Percentiles rank a stretch among this genome's conserved stretches.
Evolutionary conservation across 1,140 invertebrate genomes (phyloP).

Genomic region (Dysdera silvatica): DNA sequence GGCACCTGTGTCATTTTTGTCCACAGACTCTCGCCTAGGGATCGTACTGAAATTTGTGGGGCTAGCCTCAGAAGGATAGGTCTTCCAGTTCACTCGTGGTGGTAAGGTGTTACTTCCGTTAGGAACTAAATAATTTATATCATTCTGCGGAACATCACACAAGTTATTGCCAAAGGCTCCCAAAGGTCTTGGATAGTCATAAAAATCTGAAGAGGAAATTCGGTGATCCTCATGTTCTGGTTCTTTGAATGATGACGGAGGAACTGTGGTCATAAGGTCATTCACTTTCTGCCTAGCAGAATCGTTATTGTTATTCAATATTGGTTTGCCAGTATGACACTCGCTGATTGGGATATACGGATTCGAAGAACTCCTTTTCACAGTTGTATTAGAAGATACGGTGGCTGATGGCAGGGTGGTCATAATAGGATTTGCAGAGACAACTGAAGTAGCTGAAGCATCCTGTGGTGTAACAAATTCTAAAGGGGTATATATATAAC

Average conservation of each 20-base stretch:
- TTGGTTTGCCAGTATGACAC: conserved; percentile 70
- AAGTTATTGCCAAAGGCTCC: too few species aligned
- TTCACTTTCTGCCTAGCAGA: too few species aligned
- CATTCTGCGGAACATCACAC: too few species aligned
- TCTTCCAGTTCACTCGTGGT: conserved; percentile 50
- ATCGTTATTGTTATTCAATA: too few species aligned
- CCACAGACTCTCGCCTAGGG: conserved; percentile 10
- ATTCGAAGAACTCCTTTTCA: conserved; percentile 31
- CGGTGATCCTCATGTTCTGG: conserved; percentile 16
- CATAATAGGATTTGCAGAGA: neutral
- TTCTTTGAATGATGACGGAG: conserved; percentile 17
- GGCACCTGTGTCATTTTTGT: conserved; percentile 3
- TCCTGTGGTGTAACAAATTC: conserved; percentile 23
- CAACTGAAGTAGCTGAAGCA: neutral
- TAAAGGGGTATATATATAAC: neutral
- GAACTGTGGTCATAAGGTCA: too few species aligned
- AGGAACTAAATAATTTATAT: too few species aligned
- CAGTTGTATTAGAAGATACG: neutral
- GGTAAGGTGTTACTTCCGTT: conserved; percentile 31
- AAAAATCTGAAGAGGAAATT: conserved; percentile 24
- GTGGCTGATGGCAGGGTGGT: neutral
- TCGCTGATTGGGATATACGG: conserved; percentile 59
- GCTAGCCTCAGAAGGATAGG: conserved; percentile 44
- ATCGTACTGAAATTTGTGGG: conserved; percentile 17
- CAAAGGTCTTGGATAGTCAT: conserved; percentile 30